These are phyloP conservation scores for Drosophila incognita DNA, from an alignment of 2,888 invertebrate species.

Conservation along the genomic window DNA sequence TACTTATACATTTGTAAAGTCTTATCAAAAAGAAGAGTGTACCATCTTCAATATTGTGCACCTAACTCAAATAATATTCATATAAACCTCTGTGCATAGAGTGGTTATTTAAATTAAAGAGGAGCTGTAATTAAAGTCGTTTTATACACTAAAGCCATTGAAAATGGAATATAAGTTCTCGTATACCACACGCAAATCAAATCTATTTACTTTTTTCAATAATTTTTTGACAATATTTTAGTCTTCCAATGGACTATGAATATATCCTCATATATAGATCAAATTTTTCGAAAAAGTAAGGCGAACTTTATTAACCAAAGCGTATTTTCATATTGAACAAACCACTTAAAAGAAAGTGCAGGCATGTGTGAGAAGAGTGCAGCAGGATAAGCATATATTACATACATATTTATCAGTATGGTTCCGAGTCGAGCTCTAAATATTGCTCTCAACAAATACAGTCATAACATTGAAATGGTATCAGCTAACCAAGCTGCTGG, in stretches of 20 bases:
- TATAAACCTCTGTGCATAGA: neutral
- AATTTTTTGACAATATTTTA: neutral
- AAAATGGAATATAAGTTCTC: neutral
- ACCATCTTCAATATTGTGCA: neutral
- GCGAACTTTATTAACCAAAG: neutral
- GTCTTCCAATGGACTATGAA: neutral
- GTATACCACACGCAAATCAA: neutral
- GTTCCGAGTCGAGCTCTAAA: neutral
- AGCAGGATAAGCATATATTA: neutral
- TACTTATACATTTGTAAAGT: neutral
- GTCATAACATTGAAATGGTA: neutral
- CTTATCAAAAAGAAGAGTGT: neutral
- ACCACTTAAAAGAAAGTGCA: neutral
- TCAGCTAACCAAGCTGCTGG: neutral
- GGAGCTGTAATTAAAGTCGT: neutral
- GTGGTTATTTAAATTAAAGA: neutral
- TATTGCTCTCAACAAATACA: neutral
- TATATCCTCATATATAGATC: neutral
- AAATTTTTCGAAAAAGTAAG: neutral
- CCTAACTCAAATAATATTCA: neutral
- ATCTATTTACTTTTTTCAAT: neutral
- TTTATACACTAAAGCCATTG: neutral
- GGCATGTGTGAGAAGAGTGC: neutral
- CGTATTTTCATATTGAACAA: neutral
- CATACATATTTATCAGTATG: neutral